Conservation (phyloP, 2,113 vertebrate genomes). For the Carlito syrichta region DNA sequence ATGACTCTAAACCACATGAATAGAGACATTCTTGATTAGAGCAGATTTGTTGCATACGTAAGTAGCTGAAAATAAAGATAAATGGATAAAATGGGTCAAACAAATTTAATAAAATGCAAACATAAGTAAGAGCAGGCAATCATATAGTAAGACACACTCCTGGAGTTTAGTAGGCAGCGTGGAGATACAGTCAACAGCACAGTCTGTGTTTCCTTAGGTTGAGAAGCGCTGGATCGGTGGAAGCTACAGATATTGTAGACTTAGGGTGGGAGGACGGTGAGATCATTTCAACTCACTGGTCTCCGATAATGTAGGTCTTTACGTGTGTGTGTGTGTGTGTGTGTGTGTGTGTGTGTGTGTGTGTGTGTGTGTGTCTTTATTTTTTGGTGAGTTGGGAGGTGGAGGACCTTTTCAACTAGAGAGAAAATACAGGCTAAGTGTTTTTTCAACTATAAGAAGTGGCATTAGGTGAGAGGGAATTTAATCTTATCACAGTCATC, state of each 20-base stretch:
- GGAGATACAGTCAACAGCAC: not conserved
- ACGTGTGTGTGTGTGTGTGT: not conserved
- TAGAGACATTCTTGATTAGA: not conserved
- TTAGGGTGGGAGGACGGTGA: not conserved
- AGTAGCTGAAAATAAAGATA: not conserved
- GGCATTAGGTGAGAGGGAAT: not conserved
- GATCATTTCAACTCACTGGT: not conserved
- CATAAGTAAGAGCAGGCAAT: not conserved
- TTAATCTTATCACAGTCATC: not conserved
- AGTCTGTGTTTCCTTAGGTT: not conserved
- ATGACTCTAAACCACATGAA: not conserved
- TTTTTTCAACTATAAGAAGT: not conserved
- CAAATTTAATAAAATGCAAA: not conserved
- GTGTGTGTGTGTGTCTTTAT: not conserved
- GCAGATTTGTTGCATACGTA: not conserved
- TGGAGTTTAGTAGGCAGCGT: too few relatives aligned
- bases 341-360: not conserved
- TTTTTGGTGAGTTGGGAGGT: constrained; percentile 11
- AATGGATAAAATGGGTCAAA: not conserved
- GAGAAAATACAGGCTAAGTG: not conserved
- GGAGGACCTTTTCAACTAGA: not conserved
- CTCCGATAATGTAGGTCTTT: not conserved
- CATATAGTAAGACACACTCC: not conserved
- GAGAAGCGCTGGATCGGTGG: not conserved
- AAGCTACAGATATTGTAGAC: not conserved